phyloP scores from a whole-genome alignment of 2,888 invertebrate species.

The Standfussiana lucernea region DNA sequence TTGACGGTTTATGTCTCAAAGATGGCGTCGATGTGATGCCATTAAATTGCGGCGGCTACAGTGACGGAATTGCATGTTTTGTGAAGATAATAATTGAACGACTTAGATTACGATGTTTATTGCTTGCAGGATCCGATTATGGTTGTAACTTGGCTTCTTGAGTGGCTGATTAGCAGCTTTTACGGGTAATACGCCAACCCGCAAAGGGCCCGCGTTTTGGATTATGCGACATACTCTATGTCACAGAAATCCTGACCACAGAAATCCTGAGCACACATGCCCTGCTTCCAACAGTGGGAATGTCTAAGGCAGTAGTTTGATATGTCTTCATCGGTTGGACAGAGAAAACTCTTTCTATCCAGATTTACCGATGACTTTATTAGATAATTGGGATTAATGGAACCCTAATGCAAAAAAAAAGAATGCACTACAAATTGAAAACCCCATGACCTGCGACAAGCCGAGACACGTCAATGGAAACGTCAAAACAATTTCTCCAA shows the following conservation, averaged over 20 bases:
- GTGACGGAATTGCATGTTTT: conserved; percentile 33
- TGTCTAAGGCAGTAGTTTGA: too few species aligned
- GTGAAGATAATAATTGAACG: conserved; percentile 25
- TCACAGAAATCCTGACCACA: too few species aligned
- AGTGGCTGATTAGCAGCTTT: background rate
- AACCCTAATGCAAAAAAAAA: too few species aligned
- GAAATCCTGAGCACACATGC: too few species aligned
- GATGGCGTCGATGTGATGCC: conserved; percentile 35
- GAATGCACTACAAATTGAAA: too few species aligned
- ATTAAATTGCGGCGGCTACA: conserved; percentile 36
- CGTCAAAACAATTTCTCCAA: background rate
- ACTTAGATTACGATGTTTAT: conserved; percentile 14
- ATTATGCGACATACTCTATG: background rate
- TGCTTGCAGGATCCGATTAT: background rate
- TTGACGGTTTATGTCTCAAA: conserved; percentile 41
- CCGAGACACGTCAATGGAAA: background rate
- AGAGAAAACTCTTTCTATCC: too few species aligned
- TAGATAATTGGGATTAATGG: too few species aligned
- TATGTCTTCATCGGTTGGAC: too few species aligned
- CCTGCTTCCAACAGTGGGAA: too few species aligned
- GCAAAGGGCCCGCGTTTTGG: background rate
- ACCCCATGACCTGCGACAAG: background rate
- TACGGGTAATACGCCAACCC: background rate
- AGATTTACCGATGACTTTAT: too few species aligned
- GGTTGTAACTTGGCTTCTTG: background rate